A percentile compares a stretch with the other conserved stretches of the same genome.
These are phyloP conservation scores for Sarotherodon lohbergeri DNA, from an alignment of 2,113 vertebrate genomes.

Conservation along the genomic window DNA sequence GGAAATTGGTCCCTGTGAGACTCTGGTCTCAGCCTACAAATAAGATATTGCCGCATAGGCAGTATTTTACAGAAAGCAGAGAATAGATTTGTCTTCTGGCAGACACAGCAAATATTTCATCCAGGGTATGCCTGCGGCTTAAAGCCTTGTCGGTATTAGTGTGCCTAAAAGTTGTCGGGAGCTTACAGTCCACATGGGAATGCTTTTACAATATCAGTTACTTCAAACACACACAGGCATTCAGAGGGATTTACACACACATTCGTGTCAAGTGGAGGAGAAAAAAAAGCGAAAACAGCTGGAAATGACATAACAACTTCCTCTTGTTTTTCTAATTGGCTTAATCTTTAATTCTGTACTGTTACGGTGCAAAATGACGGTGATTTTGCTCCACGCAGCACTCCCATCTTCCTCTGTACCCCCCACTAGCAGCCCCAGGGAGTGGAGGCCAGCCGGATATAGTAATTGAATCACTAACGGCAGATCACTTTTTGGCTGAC, in stretches of 20 bases:
- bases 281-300: constrained; percentile 22
- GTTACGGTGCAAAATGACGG: constrained; percentile 40
- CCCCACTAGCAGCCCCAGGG: constrained; percentile 21
- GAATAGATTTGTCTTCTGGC: constrained; percentile 72
- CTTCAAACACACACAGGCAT: constrained; percentile 24
- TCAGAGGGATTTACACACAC: constrained; percentile 11
- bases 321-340: constrained; percentile 50
- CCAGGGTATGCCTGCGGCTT: constrained; percentile 51
- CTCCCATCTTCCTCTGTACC: neutral
- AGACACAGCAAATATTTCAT: constrained; percentile 69
- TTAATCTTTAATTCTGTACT: constrained; percentile 53
- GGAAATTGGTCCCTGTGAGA: constrained; percentile 71
- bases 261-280: neutral
- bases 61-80: constrained; percentile 66
- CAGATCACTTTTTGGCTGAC: constrained; percentile 60
- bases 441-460: constrained; percentile 4
- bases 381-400: neutral
- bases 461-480: constrained; percentile 65
- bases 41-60: constrained; percentile 72
- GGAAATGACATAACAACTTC: constrained; percentile 34
- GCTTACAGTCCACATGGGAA: constrained; percentile 51
- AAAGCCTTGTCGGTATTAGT: constrained; percentile 60
- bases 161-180: constrained; percentile 59
- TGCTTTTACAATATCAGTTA: constrained; percentile 49
- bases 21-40: constrained; percentile 58